A percentile compares a stretch with the other conserved stretches of the same genome.
Conservation (phyloP, 2,797 vertebrate species). For the Buceros bicornis region DNA sequence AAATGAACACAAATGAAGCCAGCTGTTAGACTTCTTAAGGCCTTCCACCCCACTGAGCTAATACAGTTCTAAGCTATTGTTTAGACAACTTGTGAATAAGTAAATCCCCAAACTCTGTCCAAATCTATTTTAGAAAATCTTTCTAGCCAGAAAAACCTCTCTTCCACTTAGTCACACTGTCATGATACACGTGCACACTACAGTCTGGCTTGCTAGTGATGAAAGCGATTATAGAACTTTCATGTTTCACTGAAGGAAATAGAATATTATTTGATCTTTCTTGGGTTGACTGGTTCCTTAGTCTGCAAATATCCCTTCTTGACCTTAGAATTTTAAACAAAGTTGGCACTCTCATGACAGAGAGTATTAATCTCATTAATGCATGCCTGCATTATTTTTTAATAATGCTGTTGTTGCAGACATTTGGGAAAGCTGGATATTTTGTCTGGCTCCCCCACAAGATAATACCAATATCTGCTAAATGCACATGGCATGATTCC, state of each 20-base stretch:
- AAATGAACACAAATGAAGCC: not conserved
- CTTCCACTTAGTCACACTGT: not conserved
- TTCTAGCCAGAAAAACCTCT: not conserved
- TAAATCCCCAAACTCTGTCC: not conserved
- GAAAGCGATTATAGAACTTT: not conserved
- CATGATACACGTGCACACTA: not conserved
- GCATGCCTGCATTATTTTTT: not conserved
- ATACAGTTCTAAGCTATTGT: not conserved
- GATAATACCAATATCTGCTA: constrained; percentile 22
- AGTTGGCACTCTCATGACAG: not conserved
- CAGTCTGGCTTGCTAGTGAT: not conserved
- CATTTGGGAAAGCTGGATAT: not conserved
- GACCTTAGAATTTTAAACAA: not conserved
- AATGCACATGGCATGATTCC: constrained; percentile 33
- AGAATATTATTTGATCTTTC: constrained; percentile 4
- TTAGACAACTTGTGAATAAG: not conserved
- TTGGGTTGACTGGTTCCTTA: not conserved
- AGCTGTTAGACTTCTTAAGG: not conserved
- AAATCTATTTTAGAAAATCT: not conserved
- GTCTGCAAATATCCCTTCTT: not conserved
- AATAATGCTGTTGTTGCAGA: not conserved
- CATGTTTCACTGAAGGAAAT: constrained; percentile 1
- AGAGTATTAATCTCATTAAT: not conserved
- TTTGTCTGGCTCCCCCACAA: constrained; percentile 5
- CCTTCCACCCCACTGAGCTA: not conserved